These are phyloP conservation scores for Leucophenga montana DNA, from an alignment of 2,888 invertebrate species.

Conservation along the genomic window DNA sequence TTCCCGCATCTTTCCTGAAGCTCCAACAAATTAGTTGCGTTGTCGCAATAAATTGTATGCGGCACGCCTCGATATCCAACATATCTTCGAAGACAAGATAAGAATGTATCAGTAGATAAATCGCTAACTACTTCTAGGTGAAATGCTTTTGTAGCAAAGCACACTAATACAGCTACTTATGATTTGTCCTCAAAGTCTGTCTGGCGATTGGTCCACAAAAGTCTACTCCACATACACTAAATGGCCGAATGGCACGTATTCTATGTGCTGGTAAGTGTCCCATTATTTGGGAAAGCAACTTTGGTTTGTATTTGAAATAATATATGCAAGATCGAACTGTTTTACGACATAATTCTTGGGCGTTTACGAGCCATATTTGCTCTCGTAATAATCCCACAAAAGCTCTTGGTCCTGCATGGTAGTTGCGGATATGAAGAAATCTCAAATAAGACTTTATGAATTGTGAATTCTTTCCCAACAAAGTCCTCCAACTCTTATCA, in stretches of 20 bases:
- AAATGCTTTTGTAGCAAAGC: not conserved
- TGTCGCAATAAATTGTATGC: not conserved
- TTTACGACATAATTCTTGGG: too few relatives aligned
- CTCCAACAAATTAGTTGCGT: not conserved
- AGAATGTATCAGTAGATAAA: too few relatives aligned
- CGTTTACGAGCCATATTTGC: slow-evolving; percentile 11
- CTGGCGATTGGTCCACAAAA: too few relatives aligned
- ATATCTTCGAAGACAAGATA: too few relatives aligned
- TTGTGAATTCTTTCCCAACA: not conserved
- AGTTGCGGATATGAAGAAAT: not conserved
- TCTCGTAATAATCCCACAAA: slow-evolving; percentile 19
- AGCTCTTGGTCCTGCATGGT: slow-evolving; percentile 32
- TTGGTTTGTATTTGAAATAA: slow-evolving; percentile 12
- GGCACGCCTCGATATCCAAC: too few relatives aligned
- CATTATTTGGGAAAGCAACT: slow-evolving; percentile 25
- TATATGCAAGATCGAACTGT: too few relatives aligned
- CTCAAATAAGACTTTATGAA: too few relatives aligned
- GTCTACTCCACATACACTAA: too few relatives aligned
- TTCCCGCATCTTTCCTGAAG: not conserved
- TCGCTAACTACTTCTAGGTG: not conserved
- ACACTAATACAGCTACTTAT: not conserved
- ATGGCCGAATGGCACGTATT: too few relatives aligned
- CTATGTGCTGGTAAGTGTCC: slow-evolving; percentile 18
- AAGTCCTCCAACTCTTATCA: slow-evolving; percentile 22
- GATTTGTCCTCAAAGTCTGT: not conserved